Evolutionary conservation across 2,113 vertebrate genomes (phyloP), one percentile per base, ranked within the genome.

Genomic region (Cathartes aura): DNA sequence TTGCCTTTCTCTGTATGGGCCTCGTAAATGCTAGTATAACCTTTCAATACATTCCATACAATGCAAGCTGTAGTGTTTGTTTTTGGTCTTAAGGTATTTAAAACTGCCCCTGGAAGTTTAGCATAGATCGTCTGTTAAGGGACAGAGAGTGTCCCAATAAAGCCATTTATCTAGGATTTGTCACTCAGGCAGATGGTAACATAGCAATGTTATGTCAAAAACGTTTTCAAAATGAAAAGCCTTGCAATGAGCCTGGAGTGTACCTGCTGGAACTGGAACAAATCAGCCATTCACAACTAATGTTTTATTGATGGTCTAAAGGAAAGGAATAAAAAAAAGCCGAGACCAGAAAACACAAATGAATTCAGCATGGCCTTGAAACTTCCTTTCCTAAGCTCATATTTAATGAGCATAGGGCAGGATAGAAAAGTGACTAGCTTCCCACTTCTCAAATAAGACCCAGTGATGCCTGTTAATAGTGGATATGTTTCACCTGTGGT

Each of bases 221-320:
- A 71, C 11, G 5, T 75, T 90, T 98, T 95, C 89, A 42, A 92
- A 97, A 95, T 97, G 62, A 94, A 94, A 98, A 97, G 32, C 62
- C 66, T 97, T 90, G 42, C 72, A 58, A 78, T 89, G 60, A 96
- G 42, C 88, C 71, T 97, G 84, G 64, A 94, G 85, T 82, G 53
- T 86, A 90, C 70, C 95, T 97, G 47, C 58, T 94, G 75, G 52
- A 95, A 92, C 75, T 93, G 55, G 55, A 95, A 92, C 72, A 92
- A 86, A 75, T 71, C 85, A 63, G 42, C 36, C 43, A 47, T 87
- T 93, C 70, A 83, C 34, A 63, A 30, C 82, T 87, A 29, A 70
- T 59, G 24, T 64, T 88, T 87, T 95, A 83, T 96, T 97, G 72
- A 84, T 93, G n/a, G 34, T 19, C 84, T 90, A 72, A 95, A 74